phyloP scores from a whole-genome alignment of 2,888 invertebrate genomes.

The Dynastes tityus region DNA sequence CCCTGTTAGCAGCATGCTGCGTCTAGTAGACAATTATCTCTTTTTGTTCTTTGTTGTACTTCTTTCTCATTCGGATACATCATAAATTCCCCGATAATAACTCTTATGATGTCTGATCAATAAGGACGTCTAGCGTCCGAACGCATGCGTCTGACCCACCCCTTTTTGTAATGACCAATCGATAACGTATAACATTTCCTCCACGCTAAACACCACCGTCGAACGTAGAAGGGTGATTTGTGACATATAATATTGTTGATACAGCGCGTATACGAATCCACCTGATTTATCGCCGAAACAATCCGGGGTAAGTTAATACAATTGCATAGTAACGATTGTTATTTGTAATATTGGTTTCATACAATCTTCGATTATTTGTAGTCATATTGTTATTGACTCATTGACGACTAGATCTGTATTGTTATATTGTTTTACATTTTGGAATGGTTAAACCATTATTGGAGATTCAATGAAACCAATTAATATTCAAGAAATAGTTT shows the following conservation, averaged over 20 bases:
- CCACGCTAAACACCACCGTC: slow-evolving; percentile 58
- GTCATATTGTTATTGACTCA: background rate
- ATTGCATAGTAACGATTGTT: slow-evolving; percentile 17
- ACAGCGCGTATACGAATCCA: slow-evolving; percentile 12
- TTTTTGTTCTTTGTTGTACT: slow-evolving; percentile 4
- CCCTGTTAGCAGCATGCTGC: background rate
- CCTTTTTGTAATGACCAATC: slow-evolving; percentile 57
- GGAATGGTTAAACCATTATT: too few species aligned
- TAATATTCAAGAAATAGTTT: too few species aligned
- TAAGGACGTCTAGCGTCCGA: slow-evolving; percentile 61
- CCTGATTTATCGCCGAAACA: slow-evolving; percentile 6
- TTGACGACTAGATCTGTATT: background rate
- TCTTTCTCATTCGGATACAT: slow-evolving; percentile 14
- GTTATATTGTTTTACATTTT: background rate
- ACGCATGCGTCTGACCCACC: slow-evolving; percentile 63
- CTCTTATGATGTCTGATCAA: slow-evolving; percentile 56
- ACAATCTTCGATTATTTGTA: background rate
- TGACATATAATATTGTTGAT: slow-evolving; percentile 58
- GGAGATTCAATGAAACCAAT: too few species aligned
- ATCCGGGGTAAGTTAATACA: slow-evolving; percentile 2
- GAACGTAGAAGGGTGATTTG: slow-evolving; percentile 60
- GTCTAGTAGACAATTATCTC: background rate
- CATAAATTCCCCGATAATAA: slow-evolving; percentile 33
- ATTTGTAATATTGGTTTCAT: slow-evolving; percentile 2
- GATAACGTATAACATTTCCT: slow-evolving; percentile 61